A percentile compares a stretch with the other conserved stretches of the same genome.
Evolutionary conservation across 2,113 vertebrate species (phyloP).

Genomic region (Coptodon rendalli): DNA sequence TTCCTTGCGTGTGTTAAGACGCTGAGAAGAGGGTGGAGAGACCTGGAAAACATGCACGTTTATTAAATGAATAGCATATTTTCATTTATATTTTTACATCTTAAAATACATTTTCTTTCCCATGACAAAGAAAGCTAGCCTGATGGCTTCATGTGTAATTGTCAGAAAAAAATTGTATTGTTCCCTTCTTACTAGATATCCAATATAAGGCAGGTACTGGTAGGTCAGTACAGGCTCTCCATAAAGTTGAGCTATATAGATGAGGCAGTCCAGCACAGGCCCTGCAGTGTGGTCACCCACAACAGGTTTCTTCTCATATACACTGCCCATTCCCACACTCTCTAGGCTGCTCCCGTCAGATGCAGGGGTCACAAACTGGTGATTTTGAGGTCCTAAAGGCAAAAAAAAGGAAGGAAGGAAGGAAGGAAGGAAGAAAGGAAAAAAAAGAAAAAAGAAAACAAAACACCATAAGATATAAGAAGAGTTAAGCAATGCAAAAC

Average conservation of each 20-base stretch:
- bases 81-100: background rate
- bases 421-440: background rate
- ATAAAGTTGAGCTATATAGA: constrained; percentile 90
- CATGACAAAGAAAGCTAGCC: background rate
- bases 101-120: background rate
- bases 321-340: constrained; percentile 77
- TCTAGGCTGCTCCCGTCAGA: constrained; percentile 74
- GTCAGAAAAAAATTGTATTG: background rate
- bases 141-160: background rate
- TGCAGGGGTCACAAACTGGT: constrained; percentile 79
- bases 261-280: constrained; percentile 87
- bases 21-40: constrained; percentile 75
- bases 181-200: constrained; percentile 83
- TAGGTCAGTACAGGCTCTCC: constrained; percentile 97
- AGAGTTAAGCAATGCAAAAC: background rate
- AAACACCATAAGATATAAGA: background rate
- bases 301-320: constrained; percentile 87
- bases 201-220: constrained; percentile 95
- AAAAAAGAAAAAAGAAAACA: background rate
- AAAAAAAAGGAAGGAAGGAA: background rate
- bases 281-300: constrained; percentile 85
- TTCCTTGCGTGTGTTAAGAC: constrained; percentile 94
- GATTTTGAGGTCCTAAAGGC: constrained; percentile 79
- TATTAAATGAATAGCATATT: background rate
- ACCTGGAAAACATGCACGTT: constrained; percentile 70